Base-by-base conservation (phyloP, 2,113 vertebrate genomes). In the Oryzias woworae region DNA sequence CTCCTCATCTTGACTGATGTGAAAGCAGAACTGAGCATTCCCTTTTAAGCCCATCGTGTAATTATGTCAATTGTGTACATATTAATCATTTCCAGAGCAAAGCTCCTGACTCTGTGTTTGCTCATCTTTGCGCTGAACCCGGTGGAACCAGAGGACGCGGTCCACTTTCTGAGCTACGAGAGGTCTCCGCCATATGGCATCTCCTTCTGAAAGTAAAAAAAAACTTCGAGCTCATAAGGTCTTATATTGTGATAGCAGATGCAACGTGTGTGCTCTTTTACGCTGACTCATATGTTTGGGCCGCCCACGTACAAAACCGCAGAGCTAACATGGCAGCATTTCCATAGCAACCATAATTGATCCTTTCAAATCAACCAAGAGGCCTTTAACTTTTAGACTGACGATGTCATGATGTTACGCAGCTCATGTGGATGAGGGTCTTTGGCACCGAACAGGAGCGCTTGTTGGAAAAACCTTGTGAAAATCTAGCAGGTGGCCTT, bases 211-310 rank as follows among this genome's bases (percentile, higher is more conserved):
- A 15, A 52, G 58, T n/a, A 59, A 58, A 55, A 64, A 74, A 67
- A 62, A 61, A 83, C 65, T 83, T 72, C 47, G 68, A 81, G 78
- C 71, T 77, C 71, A 66, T n/a, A 62, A 82, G 77, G 73, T 58
- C 74, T 87, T 76, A 83, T 85, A 74, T 86, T 77, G 81, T 84
- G 88, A 89, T 84, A 87, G 71, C 82, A 89, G 84, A 84, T 83
- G 84, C 84, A 77, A 69, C 78, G 64, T 44, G 70, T 88, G 77
- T 69, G 78, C 69, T 79, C 72, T 71, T 77, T 76, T 89, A 84
- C 42, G 60, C 86, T 91, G 90, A 91, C 83, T 92, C 91, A 92
- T 75, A 77, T 82, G 73, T 78, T 84, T 71, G 76, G 82, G 65
- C 80, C 83, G 82, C 85, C 86, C 85, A 87, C 78, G 68, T 78